These are phyloP conservation scores for Deroplatys truncata DNA, from an alignment of 2,888 invertebrate genomes.

Conservation along the genomic window DNA sequence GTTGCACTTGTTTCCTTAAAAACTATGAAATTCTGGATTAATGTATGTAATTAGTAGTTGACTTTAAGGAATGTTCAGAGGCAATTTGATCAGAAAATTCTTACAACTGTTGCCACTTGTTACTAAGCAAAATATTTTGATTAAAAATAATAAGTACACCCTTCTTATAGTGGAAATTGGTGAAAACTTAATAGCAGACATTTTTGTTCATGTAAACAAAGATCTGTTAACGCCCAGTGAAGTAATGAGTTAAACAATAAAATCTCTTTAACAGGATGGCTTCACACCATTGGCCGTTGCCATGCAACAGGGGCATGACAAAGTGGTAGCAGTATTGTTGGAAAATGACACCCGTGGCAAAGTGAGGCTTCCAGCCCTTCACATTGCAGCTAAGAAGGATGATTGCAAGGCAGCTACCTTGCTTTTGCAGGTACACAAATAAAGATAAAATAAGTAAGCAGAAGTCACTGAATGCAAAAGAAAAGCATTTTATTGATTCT, in stretches of 20 bases:
- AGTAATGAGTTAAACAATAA: no score
- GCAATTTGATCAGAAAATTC: no score
- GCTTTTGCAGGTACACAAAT: slow-evolving; percentile 64
- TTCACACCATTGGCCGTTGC: slow-evolving; percentile 98
- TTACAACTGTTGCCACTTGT: no score
- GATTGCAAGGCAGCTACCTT: slow-evolving; percentile 94
- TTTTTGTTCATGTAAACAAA: no score
- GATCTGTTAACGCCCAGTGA: no score
- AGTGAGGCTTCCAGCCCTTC: slow-evolving; percentile 87
- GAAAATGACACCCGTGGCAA: slow-evolving; percentile 97
- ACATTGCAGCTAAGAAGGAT: slow-evolving; percentile 98
- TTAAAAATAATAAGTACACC: no score
- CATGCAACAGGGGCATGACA: slow-evolving; percentile 97
- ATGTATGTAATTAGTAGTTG: no score
- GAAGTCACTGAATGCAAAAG: background rate
- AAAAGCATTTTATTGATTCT: background rate
- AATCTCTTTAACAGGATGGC: slow-evolving; percentile 66
- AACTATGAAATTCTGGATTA: no score
- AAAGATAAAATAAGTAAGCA: background rate
- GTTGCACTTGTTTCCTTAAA: background rate
- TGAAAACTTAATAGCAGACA: no score
- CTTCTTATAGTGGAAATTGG: no score
- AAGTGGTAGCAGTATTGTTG: slow-evolving; percentile 91
- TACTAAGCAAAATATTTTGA: no score
- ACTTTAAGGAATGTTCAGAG: no score